Percentiles rank a stretch among this genome's conserved stretches.
Evolutionary conservation across 1,140 invertebrate genomes (phyloP).

Genomic region (Magallana gigas): DNA sequence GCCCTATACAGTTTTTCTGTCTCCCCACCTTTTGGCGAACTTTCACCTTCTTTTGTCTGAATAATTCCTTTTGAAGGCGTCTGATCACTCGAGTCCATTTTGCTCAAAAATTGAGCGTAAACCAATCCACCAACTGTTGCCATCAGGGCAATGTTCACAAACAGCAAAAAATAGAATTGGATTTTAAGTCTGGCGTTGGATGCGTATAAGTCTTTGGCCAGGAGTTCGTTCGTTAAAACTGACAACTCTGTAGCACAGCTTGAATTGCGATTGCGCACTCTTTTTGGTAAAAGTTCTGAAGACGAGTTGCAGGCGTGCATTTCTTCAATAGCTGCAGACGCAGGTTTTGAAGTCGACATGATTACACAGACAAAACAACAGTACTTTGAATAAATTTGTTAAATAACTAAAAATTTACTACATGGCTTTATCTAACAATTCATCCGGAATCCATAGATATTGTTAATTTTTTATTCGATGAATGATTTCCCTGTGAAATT

Average conservation of each 20-base stretch:
- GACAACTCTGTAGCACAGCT: background rate
- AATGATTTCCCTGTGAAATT: background rate
- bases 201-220: conserved; percentile 11
- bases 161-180: background rate
- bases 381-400: no score
- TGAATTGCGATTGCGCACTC: background rate
- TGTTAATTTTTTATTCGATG: no score
- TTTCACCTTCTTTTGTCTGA: no score
- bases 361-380: background rate
- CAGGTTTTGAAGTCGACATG: background rate
- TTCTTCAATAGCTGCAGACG: background rate
- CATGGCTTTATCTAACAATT: background rate
- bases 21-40: background rate
- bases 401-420: no score
- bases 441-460: background rate
- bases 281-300: background rate
- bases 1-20: background rate
- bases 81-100: no score
- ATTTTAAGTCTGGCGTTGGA: background rate
- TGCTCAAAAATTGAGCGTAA: background rate
- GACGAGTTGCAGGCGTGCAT: background rate
- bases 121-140: background rate
- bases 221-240: background rate
- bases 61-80: no score
- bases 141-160: background rate